These are phyloP conservation scores for Lanistes nyassanus DNA, from an alignment of 1,140 invertebrate genomes.

Conservation along the genomic window DNA sequence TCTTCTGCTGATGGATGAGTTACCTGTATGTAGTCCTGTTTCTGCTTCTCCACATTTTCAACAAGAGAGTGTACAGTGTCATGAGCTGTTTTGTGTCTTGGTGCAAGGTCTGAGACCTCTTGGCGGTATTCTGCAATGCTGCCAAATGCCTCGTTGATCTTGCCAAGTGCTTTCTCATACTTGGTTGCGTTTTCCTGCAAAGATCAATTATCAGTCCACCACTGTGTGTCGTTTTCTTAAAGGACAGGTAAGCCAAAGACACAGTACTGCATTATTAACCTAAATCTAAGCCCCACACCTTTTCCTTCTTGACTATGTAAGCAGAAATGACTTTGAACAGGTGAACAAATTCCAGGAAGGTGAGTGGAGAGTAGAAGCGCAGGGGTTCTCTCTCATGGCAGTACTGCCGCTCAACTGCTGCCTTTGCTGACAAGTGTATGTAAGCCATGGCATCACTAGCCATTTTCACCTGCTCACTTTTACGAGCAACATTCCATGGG, in stretches of 20 bases:
- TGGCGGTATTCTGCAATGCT: constrained; percentile 56
- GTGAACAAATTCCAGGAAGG: constrained; percentile 63
- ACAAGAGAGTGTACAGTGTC: constrained; percentile 51
- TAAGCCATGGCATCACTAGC: constrained; percentile 61
- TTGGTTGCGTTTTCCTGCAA: constrained; percentile 54
- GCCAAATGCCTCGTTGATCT: constrained; percentile 62
- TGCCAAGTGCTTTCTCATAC: constrained; percentile 54
- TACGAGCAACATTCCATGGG: constrained; percentile 50
- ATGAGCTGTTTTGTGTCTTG: constrained; percentile 49
- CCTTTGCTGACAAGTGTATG: constrained; percentile 58
- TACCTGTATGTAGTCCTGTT: constrained; percentile 59
- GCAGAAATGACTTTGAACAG: constrained; percentile 59
- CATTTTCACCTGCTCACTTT: constrained; percentile 51
- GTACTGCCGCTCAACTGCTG: constrained; percentile 54
- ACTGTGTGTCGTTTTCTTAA: background rate
- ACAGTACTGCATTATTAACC: background rate
- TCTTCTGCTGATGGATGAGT: background rate
- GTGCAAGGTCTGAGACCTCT: constrained; percentile 54
- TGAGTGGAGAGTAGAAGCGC: constrained; percentile 58
- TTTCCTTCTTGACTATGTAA: constrained; percentile 55
- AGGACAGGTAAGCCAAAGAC: background rate
- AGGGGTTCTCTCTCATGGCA: constrained; percentile 60
- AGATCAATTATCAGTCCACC: constrained; percentile 4
- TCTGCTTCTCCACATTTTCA: constrained; percentile 55
- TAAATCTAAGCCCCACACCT: constrained; percentile 40